Evolutionary conservation across 2,888 invertebrate genomes (phyloP).

Genomic region (Patella ulyssiponensis): DNA sequence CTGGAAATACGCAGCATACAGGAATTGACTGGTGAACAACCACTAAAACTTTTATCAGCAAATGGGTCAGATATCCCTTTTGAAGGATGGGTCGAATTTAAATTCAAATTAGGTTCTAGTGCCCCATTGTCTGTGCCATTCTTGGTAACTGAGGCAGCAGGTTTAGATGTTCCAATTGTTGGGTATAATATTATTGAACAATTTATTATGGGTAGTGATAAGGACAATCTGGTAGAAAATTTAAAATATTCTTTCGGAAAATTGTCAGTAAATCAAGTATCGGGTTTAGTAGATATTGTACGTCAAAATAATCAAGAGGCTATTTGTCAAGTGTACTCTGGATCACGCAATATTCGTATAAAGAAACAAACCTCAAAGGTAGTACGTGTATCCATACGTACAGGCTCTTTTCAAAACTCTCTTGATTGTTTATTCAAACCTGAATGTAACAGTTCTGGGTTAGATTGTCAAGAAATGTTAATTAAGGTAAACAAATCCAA

Average conservation of each 20-base stretch:
- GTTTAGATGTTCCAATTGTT: neutral
- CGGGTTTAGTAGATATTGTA: neutral
- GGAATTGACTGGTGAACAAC: too few species aligned
- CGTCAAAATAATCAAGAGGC: neutral
- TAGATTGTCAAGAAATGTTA: neutral
- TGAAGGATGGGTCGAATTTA: neutral
- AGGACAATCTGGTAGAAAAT: neutral
- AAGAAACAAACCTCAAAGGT: neutral
- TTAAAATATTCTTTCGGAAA: neutral
- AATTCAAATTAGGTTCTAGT: neutral
- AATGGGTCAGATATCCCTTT: constrained; percentile 9
- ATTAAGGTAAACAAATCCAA: neutral
- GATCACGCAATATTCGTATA: neutral
- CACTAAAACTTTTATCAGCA: neutral
- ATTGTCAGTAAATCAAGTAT: neutral
- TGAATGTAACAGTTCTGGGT: neutral
- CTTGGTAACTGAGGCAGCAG: neutral
- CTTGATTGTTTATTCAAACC: neutral
- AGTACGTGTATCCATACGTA: neutral
- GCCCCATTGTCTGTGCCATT: neutral
- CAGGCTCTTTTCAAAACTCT: neutral
- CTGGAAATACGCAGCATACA: too few species aligned
- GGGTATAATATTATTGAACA: neutral
- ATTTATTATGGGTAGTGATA: neutral
- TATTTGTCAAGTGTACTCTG: neutral